Percentiles rank a stretch among this genome's conserved stretches.
Evolutionary conservation across 2,888 invertebrate species (phyloP).

Genomic region (Erpobdella octoculata): DNA sequence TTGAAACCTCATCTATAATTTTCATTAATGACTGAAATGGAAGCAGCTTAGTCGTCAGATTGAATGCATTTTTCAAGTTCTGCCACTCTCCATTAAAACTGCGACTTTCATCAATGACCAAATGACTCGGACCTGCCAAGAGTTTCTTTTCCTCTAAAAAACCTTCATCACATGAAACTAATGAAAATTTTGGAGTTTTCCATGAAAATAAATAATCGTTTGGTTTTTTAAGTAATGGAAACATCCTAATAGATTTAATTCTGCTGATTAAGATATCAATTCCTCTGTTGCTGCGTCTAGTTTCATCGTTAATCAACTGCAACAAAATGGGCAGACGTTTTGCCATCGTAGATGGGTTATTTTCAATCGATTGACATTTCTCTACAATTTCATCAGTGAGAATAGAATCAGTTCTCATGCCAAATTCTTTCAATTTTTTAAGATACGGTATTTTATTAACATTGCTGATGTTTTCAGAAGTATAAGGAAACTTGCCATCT

Average conservation of each 20-base stretch:
- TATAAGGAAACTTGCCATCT: conserved; percentile 40
- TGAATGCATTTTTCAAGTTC: not conserved
- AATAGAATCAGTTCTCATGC: conserved; percentile 5
- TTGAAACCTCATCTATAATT: conserved; percentile 9
- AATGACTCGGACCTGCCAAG: conserved; percentile 3
- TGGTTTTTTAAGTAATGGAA: conserved; percentile 6
- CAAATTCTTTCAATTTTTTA: not conserved
- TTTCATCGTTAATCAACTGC: not conserved
- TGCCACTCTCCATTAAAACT: not conserved
- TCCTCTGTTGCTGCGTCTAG: no score
- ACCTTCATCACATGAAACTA: conserved; percentile 14
- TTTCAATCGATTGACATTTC: conserved; percentile 22
- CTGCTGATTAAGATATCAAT: not conserved
- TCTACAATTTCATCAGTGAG: conserved; percentile 23
- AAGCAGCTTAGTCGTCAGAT: not conserved
- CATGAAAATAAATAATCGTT: conserved; percentile 10
- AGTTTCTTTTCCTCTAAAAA: not conserved
- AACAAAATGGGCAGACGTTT: conserved; percentile 8
- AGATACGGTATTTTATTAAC: not conserved
- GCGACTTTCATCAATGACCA: not conserved
- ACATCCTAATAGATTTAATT: conserved; percentile 9
- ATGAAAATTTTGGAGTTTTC: not conserved
- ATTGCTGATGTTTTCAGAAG: conserved; percentile 13
- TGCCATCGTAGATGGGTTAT: not conserved
- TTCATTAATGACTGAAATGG: not conserved